phyloP scores from a whole-genome alignment of 1,140 invertebrate genomes.

The Pogonus chalceus region DNA sequence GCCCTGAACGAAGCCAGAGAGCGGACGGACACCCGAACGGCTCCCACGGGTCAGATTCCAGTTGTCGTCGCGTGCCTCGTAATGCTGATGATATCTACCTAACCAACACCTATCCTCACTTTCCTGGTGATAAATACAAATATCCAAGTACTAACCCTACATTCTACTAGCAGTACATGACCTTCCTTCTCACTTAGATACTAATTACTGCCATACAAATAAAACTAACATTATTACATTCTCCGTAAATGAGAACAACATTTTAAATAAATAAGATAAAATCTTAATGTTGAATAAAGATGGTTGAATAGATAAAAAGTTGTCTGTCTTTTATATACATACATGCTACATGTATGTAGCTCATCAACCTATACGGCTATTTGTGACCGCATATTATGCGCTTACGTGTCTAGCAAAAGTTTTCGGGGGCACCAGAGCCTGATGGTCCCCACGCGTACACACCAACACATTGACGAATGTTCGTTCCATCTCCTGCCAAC shows the following conservation, averaged over 20 bases:
- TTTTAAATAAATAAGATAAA: too few species aligned
- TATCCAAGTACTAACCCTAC: background rate
- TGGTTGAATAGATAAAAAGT: too few species aligned
- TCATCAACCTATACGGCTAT: too few species aligned
- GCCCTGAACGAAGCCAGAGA: background rate
- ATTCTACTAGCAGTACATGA: background rate
- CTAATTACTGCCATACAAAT: too few species aligned
- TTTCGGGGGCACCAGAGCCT: background rate
- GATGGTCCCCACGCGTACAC: background rate
- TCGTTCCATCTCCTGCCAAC: background rate
- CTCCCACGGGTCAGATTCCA: conserved; percentile 32
- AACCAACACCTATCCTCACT: background rate
- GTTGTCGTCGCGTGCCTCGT: conserved; percentile 22
- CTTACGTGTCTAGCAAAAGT: background rate
- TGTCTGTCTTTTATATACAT: too few species aligned
- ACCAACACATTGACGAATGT: background rate
- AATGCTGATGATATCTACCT: conserved; percentile 1
- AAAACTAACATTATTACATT: too few species aligned
- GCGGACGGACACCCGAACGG: conserved; percentile 17
- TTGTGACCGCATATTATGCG: background rate
- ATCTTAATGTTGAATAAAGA: too few species aligned
- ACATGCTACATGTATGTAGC: too few species aligned
- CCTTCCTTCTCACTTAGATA: too few species aligned
- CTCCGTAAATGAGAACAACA: too few species aligned
- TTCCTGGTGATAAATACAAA: background rate